Evolutionary conservation across 1,140 invertebrate genomes (phyloP).

Genomic region (Zophobas morio): DNA sequence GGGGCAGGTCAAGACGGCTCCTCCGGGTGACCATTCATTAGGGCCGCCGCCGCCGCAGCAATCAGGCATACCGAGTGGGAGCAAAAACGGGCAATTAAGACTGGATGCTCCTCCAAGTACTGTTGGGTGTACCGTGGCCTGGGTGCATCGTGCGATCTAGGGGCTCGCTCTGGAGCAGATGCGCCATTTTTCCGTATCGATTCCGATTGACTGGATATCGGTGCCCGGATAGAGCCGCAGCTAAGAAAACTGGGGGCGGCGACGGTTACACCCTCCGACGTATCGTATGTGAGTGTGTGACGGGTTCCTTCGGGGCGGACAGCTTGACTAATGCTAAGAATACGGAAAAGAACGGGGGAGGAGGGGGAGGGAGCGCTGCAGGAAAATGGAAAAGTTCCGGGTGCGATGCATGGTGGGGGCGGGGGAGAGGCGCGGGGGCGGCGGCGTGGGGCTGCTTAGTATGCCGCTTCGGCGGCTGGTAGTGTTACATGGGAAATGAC

Average conservation of each 20-base stretch:
- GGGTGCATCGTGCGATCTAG: too few relatives aligned
- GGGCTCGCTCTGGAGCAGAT: background rate
- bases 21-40: conserved; percentile 54
- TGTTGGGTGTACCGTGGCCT: too few relatives aligned
- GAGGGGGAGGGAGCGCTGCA: conserved; percentile 14
- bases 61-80: too few relatives aligned
- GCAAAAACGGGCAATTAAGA: too few relatives aligned
- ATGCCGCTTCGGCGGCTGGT: too few relatives aligned
- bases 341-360: conserved; percentile 44
- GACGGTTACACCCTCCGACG: conserved; percentile 57
- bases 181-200: conserved; percentile 58
- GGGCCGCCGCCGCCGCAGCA: background rate
- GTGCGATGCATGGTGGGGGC: background rate
- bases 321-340: conserved; percentile 57
- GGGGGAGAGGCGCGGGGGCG: background rate
- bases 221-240: conserved; percentile 53
- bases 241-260: conserved; percentile 55
- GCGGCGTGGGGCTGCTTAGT: background rate
- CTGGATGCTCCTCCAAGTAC: too few relatives aligned
- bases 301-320: conserved; percentile 58
- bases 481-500: too few relatives aligned
- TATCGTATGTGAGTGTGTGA: conserved; percentile 63
- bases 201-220: conserved; percentile 60
- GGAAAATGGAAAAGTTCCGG: conserved; percentile 42
- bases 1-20: conserved; percentile 60